Conservation (phyloP, 2,797 vertebrate genomes). For the Sorex maritimensis region DNA sequence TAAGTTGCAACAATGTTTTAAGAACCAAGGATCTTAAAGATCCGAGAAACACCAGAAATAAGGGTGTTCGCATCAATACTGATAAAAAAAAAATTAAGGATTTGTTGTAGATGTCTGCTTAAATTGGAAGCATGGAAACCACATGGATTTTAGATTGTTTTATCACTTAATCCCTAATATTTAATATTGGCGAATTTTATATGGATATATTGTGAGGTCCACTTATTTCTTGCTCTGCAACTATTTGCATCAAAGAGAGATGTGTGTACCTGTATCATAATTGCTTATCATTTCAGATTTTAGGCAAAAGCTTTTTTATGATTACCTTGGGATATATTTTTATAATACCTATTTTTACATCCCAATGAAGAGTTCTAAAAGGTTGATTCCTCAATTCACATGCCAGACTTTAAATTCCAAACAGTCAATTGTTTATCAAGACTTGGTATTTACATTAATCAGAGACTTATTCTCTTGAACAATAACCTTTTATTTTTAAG, state of each 20-base stretch:
- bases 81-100: slow-evolving; percentile 17
- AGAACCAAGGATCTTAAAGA: slow-evolving; percentile 63
- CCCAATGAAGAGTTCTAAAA: background rate
- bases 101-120: slow-evolving; percentile 33
- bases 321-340: slow-evolving; percentile 76
- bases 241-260: slow-evolving; percentile 45
- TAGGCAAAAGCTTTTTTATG: slow-evolving; percentile 37
- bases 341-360: slow-evolving; percentile 54
- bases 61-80: slow-evolving; percentile 29
- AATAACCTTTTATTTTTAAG: background rate
- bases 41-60: slow-evolving; percentile 58
- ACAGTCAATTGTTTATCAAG: slow-evolving; percentile 46
- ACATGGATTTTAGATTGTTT: background rate
- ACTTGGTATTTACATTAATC: slow-evolving; percentile 62
- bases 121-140: slow-evolving; percentile 34
- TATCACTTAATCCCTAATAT: slow-evolving; percentile 7
- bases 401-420: slow-evolving; percentile 65
- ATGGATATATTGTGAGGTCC: slow-evolving; percentile 32
- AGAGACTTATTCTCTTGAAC: background rate
- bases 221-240: slow-evolving; percentile 60
- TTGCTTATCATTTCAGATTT: slow-evolving; percentile 51
- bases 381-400: slow-evolving; percentile 42
- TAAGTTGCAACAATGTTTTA: slow-evolving; percentile 78
- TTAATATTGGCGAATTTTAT: slow-evolving; percentile 55
- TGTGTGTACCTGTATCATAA: slow-evolving; percentile 7